phyloP scores from a whole-genome alignment of 2,797 vertebrate species.

The Mormyrops attenuatus region DNA sequence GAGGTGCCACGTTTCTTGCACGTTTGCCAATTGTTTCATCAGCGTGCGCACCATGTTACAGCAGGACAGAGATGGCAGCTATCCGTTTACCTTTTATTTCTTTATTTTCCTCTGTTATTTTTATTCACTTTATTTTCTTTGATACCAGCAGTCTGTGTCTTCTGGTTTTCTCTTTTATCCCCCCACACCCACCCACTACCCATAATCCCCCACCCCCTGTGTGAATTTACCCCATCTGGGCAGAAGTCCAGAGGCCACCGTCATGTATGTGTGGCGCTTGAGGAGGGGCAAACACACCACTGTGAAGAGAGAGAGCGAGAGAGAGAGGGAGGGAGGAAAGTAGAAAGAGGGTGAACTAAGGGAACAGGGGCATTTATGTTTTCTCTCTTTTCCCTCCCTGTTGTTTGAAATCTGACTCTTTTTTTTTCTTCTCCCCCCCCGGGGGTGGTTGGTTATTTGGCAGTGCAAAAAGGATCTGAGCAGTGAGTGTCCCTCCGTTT shows the following conservation, averaged over 20 bases:
- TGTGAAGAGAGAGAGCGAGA: not conserved
- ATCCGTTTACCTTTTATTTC: not conserved
- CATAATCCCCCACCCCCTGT: not conserved
- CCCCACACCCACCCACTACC: not conserved
- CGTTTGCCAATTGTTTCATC: not conserved
- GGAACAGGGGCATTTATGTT: conserved; percentile 27
- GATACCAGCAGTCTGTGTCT: not conserved
- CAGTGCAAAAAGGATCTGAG: not conserved
- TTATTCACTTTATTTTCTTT: not conserved
- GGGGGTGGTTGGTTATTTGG: not conserved
- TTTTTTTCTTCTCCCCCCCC: conserved; percentile 23
- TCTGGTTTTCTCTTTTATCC: conserved; percentile 8
- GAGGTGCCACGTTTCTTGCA: not conserved
- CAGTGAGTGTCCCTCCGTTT: not conserved
- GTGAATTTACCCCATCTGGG: not conserved
- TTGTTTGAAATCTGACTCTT: conserved; percentile 29
- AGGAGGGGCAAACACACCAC: not conserved
- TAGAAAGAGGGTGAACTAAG: conserved; percentile 8
- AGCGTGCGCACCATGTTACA: not conserved
- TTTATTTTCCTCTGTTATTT: not conserved
- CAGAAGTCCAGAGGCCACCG: not conserved
- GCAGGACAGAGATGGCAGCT: not conserved
- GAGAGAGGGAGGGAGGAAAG: not conserved
- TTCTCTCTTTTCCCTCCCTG: conserved; percentile 22
- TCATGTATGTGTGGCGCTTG: not conserved